A percentile compares a stretch with the other conserved stretches of the same genome.
Conservation (phyloP, 1,140 invertebrate species). For the Macrotrachela quadricornifera region DNA sequence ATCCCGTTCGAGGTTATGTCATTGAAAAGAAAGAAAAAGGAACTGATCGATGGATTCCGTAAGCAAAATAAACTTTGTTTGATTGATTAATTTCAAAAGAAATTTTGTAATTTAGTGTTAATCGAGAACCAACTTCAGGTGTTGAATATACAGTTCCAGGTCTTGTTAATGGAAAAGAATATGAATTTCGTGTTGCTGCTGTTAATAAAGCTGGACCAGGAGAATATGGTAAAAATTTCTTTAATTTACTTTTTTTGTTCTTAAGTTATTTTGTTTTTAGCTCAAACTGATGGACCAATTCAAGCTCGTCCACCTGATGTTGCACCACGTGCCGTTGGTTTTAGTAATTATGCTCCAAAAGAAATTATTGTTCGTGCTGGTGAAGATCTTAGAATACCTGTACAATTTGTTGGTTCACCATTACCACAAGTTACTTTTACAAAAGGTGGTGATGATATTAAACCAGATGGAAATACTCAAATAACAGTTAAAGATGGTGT, state of each 20-base stretch:
- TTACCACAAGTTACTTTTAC: slow-evolving; percentile 40
- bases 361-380: slow-evolving; percentile 85
- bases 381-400: slow-evolving; percentile 78
- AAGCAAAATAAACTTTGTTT: slow-evolving; percentile 17
- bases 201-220: slow-evolving; percentile 86
- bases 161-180: slow-evolving; percentile 76
- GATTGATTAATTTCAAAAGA: no score
- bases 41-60: slow-evolving; percentile 32
- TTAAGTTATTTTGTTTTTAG: background rate
- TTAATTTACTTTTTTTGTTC: no score
- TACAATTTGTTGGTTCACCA: slow-evolving; percentile 71
- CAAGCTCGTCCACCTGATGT: slow-evolving; percentile 60
- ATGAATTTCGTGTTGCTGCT: slow-evolving; percentile 86
- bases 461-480: slow-evolving; percentile 14
- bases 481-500: slow-evolving; percentile 45
- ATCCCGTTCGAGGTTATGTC: slow-evolving; percentile 57
- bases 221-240: slow-evolving; percentile 42
- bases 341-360: slow-evolving; percentile 35
- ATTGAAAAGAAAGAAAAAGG: slow-evolving; percentile 70
- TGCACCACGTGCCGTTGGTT: slow-evolving; percentile 14
- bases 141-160: slow-evolving; percentile 52
- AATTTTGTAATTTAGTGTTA: slow-evolving; percentile 11
- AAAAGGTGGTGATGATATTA: slow-evolving; percentile 16
- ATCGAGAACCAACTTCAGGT: background rate
- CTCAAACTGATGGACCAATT: slow-evolving; percentile 68